These are phyloP conservation scores for Intellagama lesueurii DNA, from an alignment of 2,797 vertebrate species.

Conservation along the genomic window DNA sequence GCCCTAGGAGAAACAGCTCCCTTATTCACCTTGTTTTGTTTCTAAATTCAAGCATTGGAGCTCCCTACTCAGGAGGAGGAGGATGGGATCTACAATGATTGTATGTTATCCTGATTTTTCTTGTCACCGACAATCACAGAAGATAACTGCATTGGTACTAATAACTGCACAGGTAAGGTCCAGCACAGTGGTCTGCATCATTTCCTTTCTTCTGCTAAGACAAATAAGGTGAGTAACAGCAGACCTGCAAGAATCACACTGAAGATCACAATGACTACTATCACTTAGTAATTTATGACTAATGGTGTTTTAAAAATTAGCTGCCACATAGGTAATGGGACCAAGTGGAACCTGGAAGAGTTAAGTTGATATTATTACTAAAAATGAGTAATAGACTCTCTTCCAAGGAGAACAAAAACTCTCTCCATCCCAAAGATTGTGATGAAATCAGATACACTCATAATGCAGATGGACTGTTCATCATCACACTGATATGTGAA, in stretches of 20 bases:
- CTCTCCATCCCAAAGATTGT: not conserved
- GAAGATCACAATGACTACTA: too few relatives aligned
- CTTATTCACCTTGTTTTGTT: not conserved
- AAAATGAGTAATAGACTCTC: not conserved
- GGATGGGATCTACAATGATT: not conserved
- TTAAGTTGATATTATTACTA: not conserved
- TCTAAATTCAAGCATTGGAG: not conserved
- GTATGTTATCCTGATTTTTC: not conserved
- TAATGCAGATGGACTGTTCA: not conserved
- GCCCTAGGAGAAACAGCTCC: not conserved
- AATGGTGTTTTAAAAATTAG: not conserved
- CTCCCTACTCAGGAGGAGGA: not conserved
- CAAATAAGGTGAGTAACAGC: too few relatives aligned
- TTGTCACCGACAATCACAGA: not conserved
- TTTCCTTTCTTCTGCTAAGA: too few relatives aligned
- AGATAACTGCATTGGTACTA: not conserved
- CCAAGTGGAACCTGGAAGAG: not conserved
- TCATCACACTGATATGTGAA: not conserved
- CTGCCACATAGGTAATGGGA: not conserved
- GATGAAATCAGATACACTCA: not conserved
- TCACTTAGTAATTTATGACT: not conserved
- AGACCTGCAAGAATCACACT: too few relatives aligned
- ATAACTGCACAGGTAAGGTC: not conserved
- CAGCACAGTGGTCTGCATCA: not conserved
- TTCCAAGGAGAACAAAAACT: not conserved